Evolutionary conservation across 2,888 invertebrate genomes (phyloP).

Genomic region (Drosophila neutralis): DNA sequence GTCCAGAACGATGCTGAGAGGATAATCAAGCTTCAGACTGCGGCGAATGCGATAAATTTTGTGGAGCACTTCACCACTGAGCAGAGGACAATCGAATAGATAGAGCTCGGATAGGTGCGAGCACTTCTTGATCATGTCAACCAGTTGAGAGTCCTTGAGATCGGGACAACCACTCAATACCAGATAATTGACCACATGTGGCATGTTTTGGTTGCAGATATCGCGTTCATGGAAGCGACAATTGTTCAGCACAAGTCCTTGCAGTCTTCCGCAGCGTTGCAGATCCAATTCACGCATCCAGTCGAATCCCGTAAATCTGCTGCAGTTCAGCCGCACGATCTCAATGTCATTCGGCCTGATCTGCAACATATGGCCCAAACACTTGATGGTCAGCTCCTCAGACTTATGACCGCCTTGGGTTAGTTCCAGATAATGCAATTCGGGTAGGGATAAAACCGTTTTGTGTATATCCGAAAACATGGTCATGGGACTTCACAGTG

Average conservation of each 20-base stretch:
- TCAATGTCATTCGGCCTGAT: conserved; percentile 15
- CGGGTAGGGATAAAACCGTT: conserved; percentile 15
- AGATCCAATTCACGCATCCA: conserved; percentile 34
- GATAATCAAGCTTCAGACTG: conserved; percentile 30
- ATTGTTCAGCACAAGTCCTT: conserved; percentile 43
- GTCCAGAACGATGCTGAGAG: conserved; percentile 38
- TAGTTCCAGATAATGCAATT: conserved; percentile 39
- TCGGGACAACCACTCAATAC: conserved; percentile 43
- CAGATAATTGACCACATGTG: conserved; percentile 41
- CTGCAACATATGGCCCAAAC: conserved; percentile 26
- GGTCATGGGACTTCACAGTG: conserved; percentile 45
- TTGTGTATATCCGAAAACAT: conserved; percentile 22
- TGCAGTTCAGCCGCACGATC: conserved; percentile 48
- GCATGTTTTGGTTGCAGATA: conserved; percentile 30
- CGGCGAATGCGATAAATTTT: conserved; percentile 38
- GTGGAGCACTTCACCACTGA: conserved; percentile 38
- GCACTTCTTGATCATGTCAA: conserved; percentile 34
- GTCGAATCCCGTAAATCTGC: neutral
- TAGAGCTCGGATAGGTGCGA: conserved; percentile 39
- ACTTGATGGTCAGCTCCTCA: conserved; percentile 8
- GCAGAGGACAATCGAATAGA: conserved; percentile 44
- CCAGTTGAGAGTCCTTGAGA: conserved; percentile 45
- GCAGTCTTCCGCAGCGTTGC: conserved; percentile 20
- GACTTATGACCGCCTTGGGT: neutral
- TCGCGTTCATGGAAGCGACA: conserved; percentile 36